Evolutionary conservation across 1,140 invertebrate genomes (phyloP).

Genomic region (Ceratina calcarata): DNA sequence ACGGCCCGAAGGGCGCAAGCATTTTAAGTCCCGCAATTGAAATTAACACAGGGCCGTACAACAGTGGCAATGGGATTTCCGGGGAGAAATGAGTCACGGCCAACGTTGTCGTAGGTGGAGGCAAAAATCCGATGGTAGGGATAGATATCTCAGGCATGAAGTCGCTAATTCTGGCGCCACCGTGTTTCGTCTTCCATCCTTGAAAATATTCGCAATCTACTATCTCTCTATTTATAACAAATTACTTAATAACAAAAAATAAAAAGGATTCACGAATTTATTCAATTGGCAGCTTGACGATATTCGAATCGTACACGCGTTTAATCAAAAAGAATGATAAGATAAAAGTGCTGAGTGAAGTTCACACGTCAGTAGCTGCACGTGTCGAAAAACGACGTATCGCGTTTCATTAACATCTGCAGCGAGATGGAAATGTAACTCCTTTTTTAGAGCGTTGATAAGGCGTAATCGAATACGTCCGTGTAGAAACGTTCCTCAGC

Average conservation of each 20-base stretch:
- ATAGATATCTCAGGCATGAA: constrained; percentile 39
- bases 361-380: too few species aligned
- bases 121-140: constrained; percentile 42
- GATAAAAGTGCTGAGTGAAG: too few species aligned
- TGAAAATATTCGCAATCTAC: neutral
- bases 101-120: constrained; percentile 49
- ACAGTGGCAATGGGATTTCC: constrained; percentile 7
- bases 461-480: constrained; percentile 3
- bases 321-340: too few species aligned
- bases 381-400: too few species aligned
- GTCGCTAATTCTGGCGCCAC: neutral
- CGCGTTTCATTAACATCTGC: too few species aligned
- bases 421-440: too few species aligned
- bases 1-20: neutral
- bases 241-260: too few species aligned
- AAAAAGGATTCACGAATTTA: too few species aligned
- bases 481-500: constrained; percentile 1
- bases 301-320: too few species aligned
- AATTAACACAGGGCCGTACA: constrained; percentile 46
- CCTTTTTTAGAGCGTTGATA: neutral
- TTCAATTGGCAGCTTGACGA: too few species aligned
- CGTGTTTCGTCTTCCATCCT: neutral
- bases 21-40: constrained; percentile 2
- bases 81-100: constrained; percentile 59
- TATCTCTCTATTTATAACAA: too few species aligned